These are phyloP conservation scores for Cyprinodon diabolis DNA, from an alignment of 2,797 vertebrate genomes.

Conservation along the genomic window DNA sequence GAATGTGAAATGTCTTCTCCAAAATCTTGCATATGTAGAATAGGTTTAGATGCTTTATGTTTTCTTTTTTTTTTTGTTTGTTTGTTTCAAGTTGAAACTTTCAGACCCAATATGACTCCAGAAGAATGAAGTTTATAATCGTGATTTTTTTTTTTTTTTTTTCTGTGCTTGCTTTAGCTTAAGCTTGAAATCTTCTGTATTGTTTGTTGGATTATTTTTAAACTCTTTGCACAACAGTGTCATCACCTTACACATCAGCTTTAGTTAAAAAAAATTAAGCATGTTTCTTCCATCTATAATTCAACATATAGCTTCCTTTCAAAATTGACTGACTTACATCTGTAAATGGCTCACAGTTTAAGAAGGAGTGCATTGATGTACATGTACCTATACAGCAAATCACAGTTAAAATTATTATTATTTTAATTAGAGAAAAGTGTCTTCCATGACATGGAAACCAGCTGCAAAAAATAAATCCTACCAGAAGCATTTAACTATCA, in stretches of 20 bases:
- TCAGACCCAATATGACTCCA: conserved; percentile 14
- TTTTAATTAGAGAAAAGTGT: conserved; percentile 39
- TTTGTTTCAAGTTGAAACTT: conserved; percentile 18
- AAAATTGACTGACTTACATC: conserved; percentile 2
- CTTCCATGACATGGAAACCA: conserved; percentile 55
- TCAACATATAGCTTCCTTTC: conserved; percentile 14
- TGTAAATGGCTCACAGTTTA: not conserved
- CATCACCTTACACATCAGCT: conserved; percentile 6
- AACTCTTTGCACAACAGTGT: conserved; percentile 5
- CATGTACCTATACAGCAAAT: conserved; percentile 35
- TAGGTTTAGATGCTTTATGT: conserved; percentile 19
- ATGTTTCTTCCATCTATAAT: conserved; percentile 26
- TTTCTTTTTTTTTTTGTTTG: conserved; percentile 2
- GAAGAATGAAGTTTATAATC: conserved; percentile 22
- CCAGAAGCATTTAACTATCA: conserved; percentile 1
- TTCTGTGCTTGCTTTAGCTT: not conserved
- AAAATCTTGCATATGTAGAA: conserved; percentile 36
- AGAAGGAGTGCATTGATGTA: not conserved
- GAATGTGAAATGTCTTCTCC: conserved; percentile 32
- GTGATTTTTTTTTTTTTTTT: conserved; percentile 4
- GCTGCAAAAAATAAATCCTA: conserved; percentile 33
- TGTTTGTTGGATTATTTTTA: not conserved
- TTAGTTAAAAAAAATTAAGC: not conserved
- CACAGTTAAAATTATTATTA: conserved; percentile 45
- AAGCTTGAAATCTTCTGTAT: not conserved